phyloP scores from a whole-genome alignment of 2,888 invertebrate species.

The Drosophila setosimentum region DNA sequence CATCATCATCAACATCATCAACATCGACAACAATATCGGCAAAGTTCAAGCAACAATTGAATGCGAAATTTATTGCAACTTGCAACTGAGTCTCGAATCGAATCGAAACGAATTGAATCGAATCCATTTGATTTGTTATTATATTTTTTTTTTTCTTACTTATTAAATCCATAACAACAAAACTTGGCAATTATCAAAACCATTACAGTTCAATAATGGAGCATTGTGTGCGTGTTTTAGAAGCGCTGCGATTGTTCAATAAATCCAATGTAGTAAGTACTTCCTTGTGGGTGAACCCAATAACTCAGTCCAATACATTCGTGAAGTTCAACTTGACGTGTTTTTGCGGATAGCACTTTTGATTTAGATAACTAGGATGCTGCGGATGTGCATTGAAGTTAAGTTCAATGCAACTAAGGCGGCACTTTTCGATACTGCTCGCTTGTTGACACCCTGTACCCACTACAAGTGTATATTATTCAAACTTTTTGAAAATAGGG shows the following conservation, averaged over 20 bases:
- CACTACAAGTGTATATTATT: neutral
- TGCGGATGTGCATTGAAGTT: neutral
- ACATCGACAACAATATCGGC: conserved; percentile 19
- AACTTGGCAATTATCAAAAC: conserved; percentile 50
- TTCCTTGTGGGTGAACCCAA: conserved; percentile 55
- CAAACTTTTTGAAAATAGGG: neutral
- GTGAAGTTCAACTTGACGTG: conserved; percentile 58
- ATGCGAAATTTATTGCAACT: conserved; percentile 74
- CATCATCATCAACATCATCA: neutral
- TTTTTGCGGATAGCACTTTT: conserved; percentile 30
- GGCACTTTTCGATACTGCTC: neutral
- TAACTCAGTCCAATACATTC: conserved; percentile 5
- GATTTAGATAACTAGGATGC: conserved; percentile 59
- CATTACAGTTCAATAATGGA: conserved; percentile 61
- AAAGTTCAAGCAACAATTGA: conserved; percentile 74
- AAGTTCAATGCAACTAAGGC: neutral
- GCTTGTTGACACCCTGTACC: neutral
- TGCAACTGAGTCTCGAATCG: conserved; percentile 47
- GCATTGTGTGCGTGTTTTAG: conserved; percentile 55
- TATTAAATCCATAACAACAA: conserved; percentile 51
- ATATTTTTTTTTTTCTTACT: conserved; percentile 41
- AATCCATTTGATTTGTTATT: conserved; percentile 31
- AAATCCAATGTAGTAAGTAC: conserved; percentile 51
- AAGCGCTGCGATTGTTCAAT: conserved; percentile 36
- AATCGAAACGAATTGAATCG: conserved; percentile 50